These are phyloP conservation scores for Peromyscus leucopus DNA, from an alignment of 2,113 vertebrate genomes.

Conservation along the genomic window DNA sequence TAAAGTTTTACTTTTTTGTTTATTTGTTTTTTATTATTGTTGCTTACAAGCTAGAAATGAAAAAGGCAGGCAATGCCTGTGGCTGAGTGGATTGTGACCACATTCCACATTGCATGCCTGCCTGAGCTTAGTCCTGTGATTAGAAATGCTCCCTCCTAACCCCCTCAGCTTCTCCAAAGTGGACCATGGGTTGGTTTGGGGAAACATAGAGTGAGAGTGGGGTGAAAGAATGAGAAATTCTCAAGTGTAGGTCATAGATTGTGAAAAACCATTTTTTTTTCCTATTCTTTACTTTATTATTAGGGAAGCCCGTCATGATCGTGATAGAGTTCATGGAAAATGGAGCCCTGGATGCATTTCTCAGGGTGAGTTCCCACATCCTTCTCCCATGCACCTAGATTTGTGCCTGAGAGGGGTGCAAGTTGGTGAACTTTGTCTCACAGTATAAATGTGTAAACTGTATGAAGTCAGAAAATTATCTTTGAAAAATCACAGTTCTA, in stretches of 20 bases:
- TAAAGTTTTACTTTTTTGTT: constrained; percentile 73
- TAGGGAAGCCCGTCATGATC: constrained; percentile 99
- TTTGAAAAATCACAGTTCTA: constrained; percentile 69
- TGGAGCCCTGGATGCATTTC: constrained; percentile 97
- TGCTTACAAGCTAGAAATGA: constrained; percentile 78
- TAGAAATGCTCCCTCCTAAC: constrained; percentile 67
- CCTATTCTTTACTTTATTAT: constrained; percentile 71
- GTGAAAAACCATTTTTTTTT: constrained; percentile 78
- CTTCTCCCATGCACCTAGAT: background rate
- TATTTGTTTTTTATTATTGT: constrained; percentile 51
- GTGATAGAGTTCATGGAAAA: constrained; percentile 99
- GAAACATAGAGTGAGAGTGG: too few relatives aligned
- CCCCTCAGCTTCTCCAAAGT: constrained; percentile 75
- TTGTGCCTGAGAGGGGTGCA: constrained; percentile 14
- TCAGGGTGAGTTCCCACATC: constrained; percentile 92
- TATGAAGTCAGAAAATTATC: constrained; percentile 62
- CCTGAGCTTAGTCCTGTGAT: constrained; percentile 70
- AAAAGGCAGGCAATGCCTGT: background rate
- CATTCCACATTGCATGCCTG: constrained; percentile 78
- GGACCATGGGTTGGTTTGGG: constrained; percentile 62
- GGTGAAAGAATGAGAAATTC: constrained; percentile 53
- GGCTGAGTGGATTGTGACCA: constrained; percentile 78
- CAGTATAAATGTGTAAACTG: constrained; percentile 47
- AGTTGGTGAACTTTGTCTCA: constrained; percentile 18
- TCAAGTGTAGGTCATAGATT: constrained; percentile 68